Percentiles rank a stretch among this genome's conserved stretches.
phyloP scores from a whole-genome alignment of 2,888 invertebrate species.

The Platycheirus rosarum region DNA sequence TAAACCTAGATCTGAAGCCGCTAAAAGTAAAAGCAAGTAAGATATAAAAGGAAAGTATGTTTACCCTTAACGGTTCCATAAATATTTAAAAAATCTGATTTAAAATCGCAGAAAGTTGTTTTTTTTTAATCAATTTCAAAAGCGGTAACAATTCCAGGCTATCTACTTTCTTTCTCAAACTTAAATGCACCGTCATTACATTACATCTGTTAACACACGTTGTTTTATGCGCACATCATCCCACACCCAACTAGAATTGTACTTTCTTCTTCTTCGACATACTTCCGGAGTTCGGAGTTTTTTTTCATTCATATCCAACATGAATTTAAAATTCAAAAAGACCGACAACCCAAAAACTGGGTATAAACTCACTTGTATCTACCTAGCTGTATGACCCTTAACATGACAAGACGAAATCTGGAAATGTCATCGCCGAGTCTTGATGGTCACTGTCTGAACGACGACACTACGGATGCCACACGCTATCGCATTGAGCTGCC shows the following conservation, averaged over 20 bases:
- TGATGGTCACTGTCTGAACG: conserved; percentile 55
- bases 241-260: neutral
- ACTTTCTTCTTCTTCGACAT: neutral
- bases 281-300: neutral
- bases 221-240: conserved; percentile 5
- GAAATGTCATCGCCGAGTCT: conserved; percentile 56
- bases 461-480: conserved; percentile 45
- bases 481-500: conserved; percentile 36
- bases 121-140: too few relatives aligned
- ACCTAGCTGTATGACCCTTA: conserved; percentile 27
- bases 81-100: too few relatives aligned
- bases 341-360: neutral
- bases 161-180: too few relatives aligned
- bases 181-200: conserved; percentile 22
- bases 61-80: too few relatives aligned
- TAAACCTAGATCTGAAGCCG: too few relatives aligned
- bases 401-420: conserved; percentile 58
- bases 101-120: too few relatives aligned
- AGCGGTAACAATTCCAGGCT: too few relatives aligned
- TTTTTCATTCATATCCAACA: conserved; percentile 1
- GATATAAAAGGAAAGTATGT: too few relatives aligned
- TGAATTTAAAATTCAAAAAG: neutral
- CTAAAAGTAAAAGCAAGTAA: too few relatives aligned
- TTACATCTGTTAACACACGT: conserved; percentile 17
- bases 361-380: neutral